phyloP scores from a whole-genome alignment of 2,113 vertebrate species.

The Sialia sialis region DNA sequence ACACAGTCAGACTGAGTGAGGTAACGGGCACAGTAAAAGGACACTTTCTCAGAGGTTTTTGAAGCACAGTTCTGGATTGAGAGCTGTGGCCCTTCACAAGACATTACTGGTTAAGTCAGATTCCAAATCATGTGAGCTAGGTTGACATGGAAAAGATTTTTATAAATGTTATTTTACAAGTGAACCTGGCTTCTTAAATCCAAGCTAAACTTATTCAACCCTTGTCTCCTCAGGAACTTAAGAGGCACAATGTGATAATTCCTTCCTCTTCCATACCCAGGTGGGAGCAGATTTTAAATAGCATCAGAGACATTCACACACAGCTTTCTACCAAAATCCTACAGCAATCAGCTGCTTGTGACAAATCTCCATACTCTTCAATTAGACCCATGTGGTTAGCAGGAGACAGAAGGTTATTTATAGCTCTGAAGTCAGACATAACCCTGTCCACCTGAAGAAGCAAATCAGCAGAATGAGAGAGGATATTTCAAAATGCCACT shows the following conservation, averaged over 20 bases:
- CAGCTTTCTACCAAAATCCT: neutral
- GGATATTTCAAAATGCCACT: neutral
- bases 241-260: neutral
- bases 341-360: neutral
- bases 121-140: neutral
- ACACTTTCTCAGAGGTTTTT: neutral
- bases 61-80: neutral
- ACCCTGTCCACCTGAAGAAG: neutral
- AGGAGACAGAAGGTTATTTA: conserved; percentile 16
- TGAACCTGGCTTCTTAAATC: neutral
- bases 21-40: neutral
- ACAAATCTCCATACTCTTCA: neutral
- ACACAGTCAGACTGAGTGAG: neutral
- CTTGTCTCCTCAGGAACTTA: neutral
- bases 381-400: neutral
- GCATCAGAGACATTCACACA: neutral
- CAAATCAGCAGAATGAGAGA: neutral
- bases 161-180: neutral
- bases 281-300: neutral
- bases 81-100: neutral
- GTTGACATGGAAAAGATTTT: neutral
- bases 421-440: neutral
- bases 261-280: neutral
- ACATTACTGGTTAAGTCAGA: neutral
- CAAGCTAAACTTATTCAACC: neutral